Base-by-base conservation (phyloP, 2,113 vertebrate species). In the Catharus bicknelli region DNA sequence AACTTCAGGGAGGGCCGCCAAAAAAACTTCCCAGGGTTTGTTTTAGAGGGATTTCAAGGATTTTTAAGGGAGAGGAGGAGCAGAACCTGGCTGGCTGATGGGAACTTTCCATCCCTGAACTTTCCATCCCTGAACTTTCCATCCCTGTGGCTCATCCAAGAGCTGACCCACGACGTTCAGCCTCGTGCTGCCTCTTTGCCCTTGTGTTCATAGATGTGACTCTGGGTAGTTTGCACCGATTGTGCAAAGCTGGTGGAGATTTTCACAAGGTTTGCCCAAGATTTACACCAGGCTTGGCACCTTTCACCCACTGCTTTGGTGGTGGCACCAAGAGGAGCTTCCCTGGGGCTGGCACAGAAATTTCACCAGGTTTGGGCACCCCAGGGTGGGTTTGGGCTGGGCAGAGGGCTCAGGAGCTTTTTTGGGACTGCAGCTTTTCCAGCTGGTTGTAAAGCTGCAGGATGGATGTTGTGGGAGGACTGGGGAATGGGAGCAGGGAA, bases 391-490 rank as follows among this genome's bases (percentile, higher is more conserved):
- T 59, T 26, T 68, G 83, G 72, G 32, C 45, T 27, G 17, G 42
- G 50, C 73, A 73, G 45, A 53, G 45, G 13, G 21, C 7, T 43
- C 63, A 43, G 45, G 63, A 53, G 17, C 38, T 26, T 67, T 45
- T 7, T 8, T 30, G 34, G 57, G 42, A 16, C 50, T 45, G 17
- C 58, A 34, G 19, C 38, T 86, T 43, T 77, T 42, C 42, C 53
- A 78, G 63, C 21, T 38, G 59, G 26, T 2, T 32, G 57, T 48
- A 64, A 38, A 80, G 68, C 2, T 19, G 23, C 26, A 8, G 18
- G 38, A 4, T 13, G 7, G 30, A 26, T 21, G 1, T 0, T 42
- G 0, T 7, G 4, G 4, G 34, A 61, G 38, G 27, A 36, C 11
- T 16, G 26, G 32, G 32, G 30, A 68, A 30, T 1, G 34, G 32